Percentiles rank a stretch among this genome's conserved stretches.
These are phyloP conservation scores for Chroicocephalus ridibundus DNA, from an alignment of 2,113 vertebrate species.

Conservation along the genomic window DNA sequence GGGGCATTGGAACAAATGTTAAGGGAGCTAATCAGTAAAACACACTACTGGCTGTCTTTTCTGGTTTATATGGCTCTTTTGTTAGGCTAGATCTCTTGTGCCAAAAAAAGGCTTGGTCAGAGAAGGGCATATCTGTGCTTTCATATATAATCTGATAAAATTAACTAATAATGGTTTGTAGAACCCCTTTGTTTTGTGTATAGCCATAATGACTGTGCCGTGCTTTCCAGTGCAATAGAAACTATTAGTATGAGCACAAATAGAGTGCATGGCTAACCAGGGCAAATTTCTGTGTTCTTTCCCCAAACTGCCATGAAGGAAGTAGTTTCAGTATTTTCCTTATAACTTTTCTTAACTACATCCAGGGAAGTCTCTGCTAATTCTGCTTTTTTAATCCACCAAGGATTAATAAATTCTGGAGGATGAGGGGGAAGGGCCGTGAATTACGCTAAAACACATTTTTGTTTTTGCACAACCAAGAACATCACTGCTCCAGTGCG, in stretches of 20 bases:
- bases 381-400: not conserved
- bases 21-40: not conserved
- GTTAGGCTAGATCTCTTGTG: not conserved
- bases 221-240: not conserved
- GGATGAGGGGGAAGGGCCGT: not conserved
- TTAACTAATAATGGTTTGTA: not conserved
- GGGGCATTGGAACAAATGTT: not conserved
- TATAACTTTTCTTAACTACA: not conserved
- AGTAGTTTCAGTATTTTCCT: not conserved
- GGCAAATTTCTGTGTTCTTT: not conserved
- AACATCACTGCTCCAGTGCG: not conserved
- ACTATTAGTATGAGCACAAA: not conserved
- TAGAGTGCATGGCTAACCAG: not conserved
- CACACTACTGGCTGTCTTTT: not conserved
- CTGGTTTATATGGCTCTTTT: not conserved
- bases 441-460: not conserved
- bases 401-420: not conserved
- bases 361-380: not conserved
- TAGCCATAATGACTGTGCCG: not conserved
- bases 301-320: not conserved
- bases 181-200: not conserved
- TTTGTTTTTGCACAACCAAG: not conserved
- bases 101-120: not conserved
- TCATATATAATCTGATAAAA: slow-evolving; percentile 3
- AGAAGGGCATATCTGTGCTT: not conserved